These are phyloP conservation scores for Propithecus coquereli DNA, from an alignment of 2,113 vertebrate genomes.

Conservation along the genomic window DNA sequence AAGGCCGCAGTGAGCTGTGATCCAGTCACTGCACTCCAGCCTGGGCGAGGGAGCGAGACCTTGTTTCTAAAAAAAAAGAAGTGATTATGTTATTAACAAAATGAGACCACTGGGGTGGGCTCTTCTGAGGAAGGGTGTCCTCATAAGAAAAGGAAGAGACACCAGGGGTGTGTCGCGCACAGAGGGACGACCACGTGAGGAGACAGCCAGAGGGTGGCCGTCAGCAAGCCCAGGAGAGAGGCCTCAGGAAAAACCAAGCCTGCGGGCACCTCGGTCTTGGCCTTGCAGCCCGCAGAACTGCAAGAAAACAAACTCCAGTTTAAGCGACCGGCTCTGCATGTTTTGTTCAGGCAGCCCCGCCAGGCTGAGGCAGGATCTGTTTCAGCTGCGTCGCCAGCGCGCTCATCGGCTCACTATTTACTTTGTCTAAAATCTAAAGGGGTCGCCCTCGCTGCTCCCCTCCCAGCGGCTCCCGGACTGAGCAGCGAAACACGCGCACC, in stretches of 20 bases:
- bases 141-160: not conserved
- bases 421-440: not conserved
- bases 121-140: not conserved
- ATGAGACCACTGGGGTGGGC: not conserved
- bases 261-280: not conserved
- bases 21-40: not conserved
- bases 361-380: not conserved
- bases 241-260: not conserved
- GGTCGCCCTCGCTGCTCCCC: not conserved
- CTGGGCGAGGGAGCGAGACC: not conserved
- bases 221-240: not conserved
- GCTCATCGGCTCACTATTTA: not conserved
- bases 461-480: not conserved
- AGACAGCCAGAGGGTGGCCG: too few species aligned
- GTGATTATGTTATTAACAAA: not conserved
- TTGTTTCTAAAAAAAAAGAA: too few species aligned
- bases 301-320: not conserved
- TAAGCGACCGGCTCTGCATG: not conserved
- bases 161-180: not conserved
- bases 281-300: not conserved
- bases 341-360: not conserved
- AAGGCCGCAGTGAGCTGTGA: not conserved
- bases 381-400: not conserved
- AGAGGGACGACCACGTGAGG: not conserved
- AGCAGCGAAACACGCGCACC: fast-evolving